Evolutionary conservation across 2,888 invertebrate species (phyloP).

Genomic region (Dasypolia templi): DNA sequence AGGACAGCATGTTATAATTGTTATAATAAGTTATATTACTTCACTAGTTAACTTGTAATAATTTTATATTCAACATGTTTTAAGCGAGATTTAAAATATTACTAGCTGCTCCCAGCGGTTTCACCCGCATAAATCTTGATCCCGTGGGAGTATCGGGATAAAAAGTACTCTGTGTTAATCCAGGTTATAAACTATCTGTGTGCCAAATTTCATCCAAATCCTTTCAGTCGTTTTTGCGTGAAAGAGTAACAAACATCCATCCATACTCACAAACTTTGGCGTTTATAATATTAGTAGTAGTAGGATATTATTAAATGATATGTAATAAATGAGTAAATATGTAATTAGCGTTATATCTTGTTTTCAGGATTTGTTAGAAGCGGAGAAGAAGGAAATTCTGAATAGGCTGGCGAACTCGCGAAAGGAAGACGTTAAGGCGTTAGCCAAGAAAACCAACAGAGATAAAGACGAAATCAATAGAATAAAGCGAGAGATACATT

Average conservation of each 20-base stretch:
- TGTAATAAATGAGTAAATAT: too few species aligned
- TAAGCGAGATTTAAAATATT: background rate
- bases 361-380: conserved; percentile 81
- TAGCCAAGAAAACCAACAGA: conserved; percentile 96
- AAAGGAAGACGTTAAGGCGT: conserved; percentile 96
- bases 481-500: conserved; percentile 95
- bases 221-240: too few species aligned
- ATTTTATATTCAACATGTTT: background rate
- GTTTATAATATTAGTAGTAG: too few species aligned
- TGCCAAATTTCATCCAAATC: too few species aligned
- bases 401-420: conserved; percentile 95
- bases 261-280: too few species aligned
- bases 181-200: too few species aligned
- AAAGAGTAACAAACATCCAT: too few species aligned
- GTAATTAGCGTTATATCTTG: conserved; percentile 1
- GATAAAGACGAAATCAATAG: conserved; percentile 97
- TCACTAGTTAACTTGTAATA: background rate
- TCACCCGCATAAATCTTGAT: too few species aligned
- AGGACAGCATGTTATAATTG: too few species aligned
- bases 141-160: too few species aligned
- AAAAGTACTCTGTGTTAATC: too few species aligned
- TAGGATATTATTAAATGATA: background rate
- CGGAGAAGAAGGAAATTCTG: conserved; percentile 91
- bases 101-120: too few species aligned
- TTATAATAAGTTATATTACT: conserved; percentile 3